Base-by-base conservation (phyloP, 2,113 vertebrate species). In the Mirounga angustirostris region DNA sequence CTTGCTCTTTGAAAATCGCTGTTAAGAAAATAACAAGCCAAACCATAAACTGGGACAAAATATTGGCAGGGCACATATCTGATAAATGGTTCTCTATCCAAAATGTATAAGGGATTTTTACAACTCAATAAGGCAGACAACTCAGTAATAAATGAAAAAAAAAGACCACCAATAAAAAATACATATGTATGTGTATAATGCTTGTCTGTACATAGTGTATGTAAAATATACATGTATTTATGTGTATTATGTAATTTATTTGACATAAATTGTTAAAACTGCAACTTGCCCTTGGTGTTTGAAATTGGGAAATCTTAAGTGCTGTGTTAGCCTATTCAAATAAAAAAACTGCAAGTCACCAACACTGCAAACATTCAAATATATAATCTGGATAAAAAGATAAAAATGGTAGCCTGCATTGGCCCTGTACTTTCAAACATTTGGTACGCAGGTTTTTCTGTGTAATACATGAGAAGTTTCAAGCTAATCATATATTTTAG, bases 331-430 rank as follows among this genome's bases (percentile, higher is more conserved):
- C 87, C 73, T 58, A 61, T 46, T 86, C 73, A 96, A 89, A 96
- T 92, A 82, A 97, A 97, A 81, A 30, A 61, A 67, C 19, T 36
- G 73, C 54, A 56, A 36, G 52, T 89, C 71, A 82, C 59, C 95
- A 93, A 13, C 30, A 24, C 36, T 89, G n/a, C 46, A 50, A 89
- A 91, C 22, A 69, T 28, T 18, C 16, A 13, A 8, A 33, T 63
- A 30, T 11, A 26, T 36, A 69, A 59, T 65, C 30, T 30, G 56
- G 7, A 33, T 43, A 4, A 54, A 84, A 79, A n/a, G 3, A 18
- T 92, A 21, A 30, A 81, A 90, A 90, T 84, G 3, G 1, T 73
- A 73, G 26, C 46, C 7, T 89, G n/a, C 21, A 8, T 88, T 80
- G 30, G 1, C 21, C 6, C 16, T 26, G 5, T 7, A 26, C 52